phyloP scores from a whole-genome alignment of 1,140 invertebrate genomes.

The Agrypnia vestita region DNA sequence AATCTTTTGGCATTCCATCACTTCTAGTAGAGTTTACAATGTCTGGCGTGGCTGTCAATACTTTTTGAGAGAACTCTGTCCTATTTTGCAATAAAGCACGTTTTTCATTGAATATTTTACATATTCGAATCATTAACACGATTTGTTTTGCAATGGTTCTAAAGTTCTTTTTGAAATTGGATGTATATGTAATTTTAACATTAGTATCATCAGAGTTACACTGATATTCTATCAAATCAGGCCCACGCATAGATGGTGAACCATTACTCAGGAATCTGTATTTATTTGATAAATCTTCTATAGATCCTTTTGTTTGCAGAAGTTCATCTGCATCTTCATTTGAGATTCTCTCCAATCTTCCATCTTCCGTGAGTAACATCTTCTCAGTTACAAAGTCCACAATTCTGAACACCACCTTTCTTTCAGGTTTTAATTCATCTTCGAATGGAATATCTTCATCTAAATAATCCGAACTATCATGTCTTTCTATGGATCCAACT shows the following conservation, averaged over 20 bases:
- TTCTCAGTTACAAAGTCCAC: constrained; percentile 74
- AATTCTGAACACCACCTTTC: constrained; percentile 70
- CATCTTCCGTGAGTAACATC: constrained; percentile 72
- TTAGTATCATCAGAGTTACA: constrained; percentile 17
- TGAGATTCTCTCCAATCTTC: constrained; percentile 69
- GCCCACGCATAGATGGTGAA: constrained; percentile 21
- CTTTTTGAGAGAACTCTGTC: constrained; percentile 47
- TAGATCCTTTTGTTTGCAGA: constrained; percentile 42
- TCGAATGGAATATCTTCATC: constrained; percentile 70
- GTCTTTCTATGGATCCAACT: constrained; percentile 63
- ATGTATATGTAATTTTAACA: not conserved
- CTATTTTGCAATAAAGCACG: not conserved
- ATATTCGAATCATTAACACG: constrained; percentile 65
- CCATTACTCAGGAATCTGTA: constrained; percentile 40
- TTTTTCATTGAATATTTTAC: constrained; percentile 64
- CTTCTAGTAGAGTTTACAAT: constrained; percentile 69
- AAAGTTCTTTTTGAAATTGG: constrained; percentile 44
- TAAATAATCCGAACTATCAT: constrained; percentile 64
- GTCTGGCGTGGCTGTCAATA: constrained; percentile 66
- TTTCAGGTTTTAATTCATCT: constrained; percentile 66
- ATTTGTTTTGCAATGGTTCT: constrained; percentile 62
- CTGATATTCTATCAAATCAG: constrained; percentile 55
- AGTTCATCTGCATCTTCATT: constrained; percentile 60
- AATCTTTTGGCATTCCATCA: constrained; percentile 61
- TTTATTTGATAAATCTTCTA: constrained; percentile 54